Evolutionary conservation across 2,113 vertebrate species (phyloP).

Genomic region (Agapornis roseicollis): DNA sequence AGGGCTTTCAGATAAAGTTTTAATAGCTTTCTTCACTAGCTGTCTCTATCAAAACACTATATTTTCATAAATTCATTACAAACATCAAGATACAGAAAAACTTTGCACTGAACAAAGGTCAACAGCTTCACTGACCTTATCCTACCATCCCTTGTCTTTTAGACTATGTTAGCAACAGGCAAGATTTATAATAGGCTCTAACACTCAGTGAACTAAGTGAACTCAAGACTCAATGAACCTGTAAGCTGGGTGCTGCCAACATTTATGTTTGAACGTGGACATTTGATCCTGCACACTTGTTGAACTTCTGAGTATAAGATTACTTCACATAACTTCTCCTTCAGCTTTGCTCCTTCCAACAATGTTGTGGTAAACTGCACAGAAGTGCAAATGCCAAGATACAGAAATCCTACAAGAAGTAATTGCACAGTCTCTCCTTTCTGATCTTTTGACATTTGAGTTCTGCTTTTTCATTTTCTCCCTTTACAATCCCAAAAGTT

Average conservation of each 20-base stretch:
- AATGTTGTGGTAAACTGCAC: not conserved
- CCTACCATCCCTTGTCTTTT: not conserved
- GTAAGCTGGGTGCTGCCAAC: not conserved
- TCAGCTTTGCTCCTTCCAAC: not conserved
- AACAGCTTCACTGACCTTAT: not conserved
- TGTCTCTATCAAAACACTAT: not conserved
- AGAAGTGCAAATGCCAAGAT: not conserved
- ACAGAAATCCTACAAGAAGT: not conserved
- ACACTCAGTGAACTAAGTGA: too few species aligned
- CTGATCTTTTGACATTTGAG: not conserved
- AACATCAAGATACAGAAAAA: not conserved
- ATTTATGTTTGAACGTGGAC: not conserved
- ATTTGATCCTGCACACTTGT: not conserved
- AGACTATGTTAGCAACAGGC: not conserved
- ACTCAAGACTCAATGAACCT: not conserved
- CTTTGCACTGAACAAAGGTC: not conserved
- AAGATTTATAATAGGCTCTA: not conserved
- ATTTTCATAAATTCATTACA: not conserved
- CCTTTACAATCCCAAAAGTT: not conserved
- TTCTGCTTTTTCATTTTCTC: not conserved
- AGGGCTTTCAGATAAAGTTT: not conserved
- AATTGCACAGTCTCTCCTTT: not conserved
- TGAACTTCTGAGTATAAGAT: not conserved
- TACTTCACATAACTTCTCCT: not conserved
- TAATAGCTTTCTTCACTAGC: not conserved